These are phyloP conservation scores for Neuroterus valhalla DNA, from an alignment of 1,140 invertebrate species.

Conservation along the genomic window DNA sequence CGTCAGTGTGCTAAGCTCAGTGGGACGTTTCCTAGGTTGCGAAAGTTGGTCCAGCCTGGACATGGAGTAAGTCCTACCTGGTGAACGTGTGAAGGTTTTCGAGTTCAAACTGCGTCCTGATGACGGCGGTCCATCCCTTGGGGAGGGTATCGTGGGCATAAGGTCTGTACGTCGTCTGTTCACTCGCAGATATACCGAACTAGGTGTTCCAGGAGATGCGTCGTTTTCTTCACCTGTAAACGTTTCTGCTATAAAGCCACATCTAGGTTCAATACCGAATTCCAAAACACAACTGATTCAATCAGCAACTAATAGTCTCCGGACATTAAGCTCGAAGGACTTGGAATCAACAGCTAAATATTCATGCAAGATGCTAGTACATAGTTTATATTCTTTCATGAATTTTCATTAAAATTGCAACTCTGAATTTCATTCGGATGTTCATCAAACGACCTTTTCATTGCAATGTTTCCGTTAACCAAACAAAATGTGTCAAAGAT, in stretches of 20 bases:
- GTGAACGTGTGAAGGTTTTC: conserved; percentile 80
- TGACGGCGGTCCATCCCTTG: conserved; percentile 77
- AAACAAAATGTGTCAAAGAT: too few relatives aligned
- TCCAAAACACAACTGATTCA: not conserved
- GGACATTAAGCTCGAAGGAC: not conserved
- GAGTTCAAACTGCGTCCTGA: conserved; percentile 73
- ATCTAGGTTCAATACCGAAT: conserved; percentile 44
- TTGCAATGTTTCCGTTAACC: too few relatives aligned
- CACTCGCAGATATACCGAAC: conserved; percentile 80
- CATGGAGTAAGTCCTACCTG: conserved; percentile 94
- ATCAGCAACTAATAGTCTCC: not conserved
- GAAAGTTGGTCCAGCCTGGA: conserved; percentile 90
- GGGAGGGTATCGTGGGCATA: conserved; percentile 90
- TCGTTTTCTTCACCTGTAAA: conserved; percentile 76
- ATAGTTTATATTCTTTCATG: too few relatives aligned
- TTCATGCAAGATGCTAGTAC: not conserved
- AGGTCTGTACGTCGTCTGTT: conserved; percentile 91
- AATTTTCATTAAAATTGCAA: too few relatives aligned
- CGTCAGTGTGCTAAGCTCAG: conserved; percentile 75
- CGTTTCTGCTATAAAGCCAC: conserved; percentile 61
- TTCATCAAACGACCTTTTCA: too few relatives aligned
- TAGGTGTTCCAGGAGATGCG: conserved; percentile 72
- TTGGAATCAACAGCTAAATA: not conserved
- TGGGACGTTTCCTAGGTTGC: conserved; percentile 80
- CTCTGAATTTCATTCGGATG: too few relatives aligned